These are phyloP conservation scores for Galeruca laticollis DNA, from an alignment of 2,888 invertebrate genomes.

Conservation along the genomic window DNA sequence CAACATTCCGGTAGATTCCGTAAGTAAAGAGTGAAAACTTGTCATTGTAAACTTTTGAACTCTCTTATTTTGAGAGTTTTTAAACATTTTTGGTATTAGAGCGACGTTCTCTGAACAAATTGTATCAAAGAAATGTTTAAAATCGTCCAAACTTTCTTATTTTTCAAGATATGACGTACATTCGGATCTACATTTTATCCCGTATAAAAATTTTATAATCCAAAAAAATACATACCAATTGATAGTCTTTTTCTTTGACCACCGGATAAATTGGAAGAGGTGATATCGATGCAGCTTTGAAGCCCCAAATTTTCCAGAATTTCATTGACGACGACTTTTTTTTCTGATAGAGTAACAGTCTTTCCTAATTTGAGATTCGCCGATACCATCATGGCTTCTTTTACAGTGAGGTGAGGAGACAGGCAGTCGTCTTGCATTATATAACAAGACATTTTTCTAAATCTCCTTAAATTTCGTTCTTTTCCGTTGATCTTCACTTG, in stretches of 20 bases:
- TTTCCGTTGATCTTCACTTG: slow-evolving; percentile 90
- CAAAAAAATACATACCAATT: slow-evolving; percentile 15
- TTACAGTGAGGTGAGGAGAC: slow-evolving; percentile 89
- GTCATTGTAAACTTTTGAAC: no score
- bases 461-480: slow-evolving; percentile 85
- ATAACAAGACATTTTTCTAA: slow-evolving; percentile 94
- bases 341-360: slow-evolving; percentile 77
- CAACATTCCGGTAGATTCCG: no score
- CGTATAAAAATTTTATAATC: no score
- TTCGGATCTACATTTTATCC: no score
- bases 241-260: slow-evolving; percentile 81
- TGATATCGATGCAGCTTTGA: slow-evolving; percentile 82
- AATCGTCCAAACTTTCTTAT: no score
- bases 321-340: slow-evolving; percentile 85
- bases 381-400: slow-evolving; percentile 93
- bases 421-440: slow-evolving; percentile 96
- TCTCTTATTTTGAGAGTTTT: no score
- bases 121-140: no score
- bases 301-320: slow-evolving; percentile 88
- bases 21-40: no score
- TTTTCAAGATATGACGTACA: no score
- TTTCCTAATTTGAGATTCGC: slow-evolving; percentile 93
- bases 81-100: no score
- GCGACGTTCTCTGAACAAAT: no score
- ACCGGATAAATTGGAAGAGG: slow-evolving; percentile 86